Base-by-base conservation (phyloP, 2,797 vertebrate genomes). In the Hylomyscus alleni region DNA sequence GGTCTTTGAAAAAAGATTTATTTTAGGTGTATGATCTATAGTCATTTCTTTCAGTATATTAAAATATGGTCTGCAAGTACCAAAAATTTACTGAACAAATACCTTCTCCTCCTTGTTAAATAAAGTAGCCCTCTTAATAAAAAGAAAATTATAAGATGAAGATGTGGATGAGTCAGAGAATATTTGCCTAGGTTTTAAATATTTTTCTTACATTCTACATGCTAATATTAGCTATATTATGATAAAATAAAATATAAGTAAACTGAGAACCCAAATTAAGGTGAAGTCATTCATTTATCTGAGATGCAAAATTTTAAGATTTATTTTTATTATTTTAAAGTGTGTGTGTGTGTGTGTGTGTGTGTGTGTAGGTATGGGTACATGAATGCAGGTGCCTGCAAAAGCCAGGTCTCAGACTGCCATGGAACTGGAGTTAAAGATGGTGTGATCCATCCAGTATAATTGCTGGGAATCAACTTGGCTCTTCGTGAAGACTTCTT, bases 61-160 rank as follows among this genome's bases (percentile, higher is more conserved):
- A 37, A 84, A 76, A 44, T 94, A 78, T 83, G 31, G 84, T 72
- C 40, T 69, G 72, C 93, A 19, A 76, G 82, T 12, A 90, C 22
- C 44, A 83, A 94, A 89, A 85, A 37, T 24, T 15, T 89, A 34
- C 81, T 20, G n/a, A 22, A 90, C 50, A 78, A 89, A 95, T 62
- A 92, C 26, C 60, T 73, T 80, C 34, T 20, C 34, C 62, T 88
- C 60, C 62, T 24, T 52, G 65, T 86, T 89, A 86, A 76, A 87
- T 84, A 82, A 40, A 90, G 37, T 73, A 76, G 9, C 72, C 67
- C 69, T 94, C 44, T 44, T 29, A 58, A 52, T 75, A 89, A 56
- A 82, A 77, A 37, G 24, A 85, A 78, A 88, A 50, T 77, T 50
- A 29, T 52, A 90, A 65, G 4, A 34, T 90, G 34, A 37, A 29